Conservation (phyloP, 2,888 invertebrate genomes). For the Invenusta paracnida region DNA sequence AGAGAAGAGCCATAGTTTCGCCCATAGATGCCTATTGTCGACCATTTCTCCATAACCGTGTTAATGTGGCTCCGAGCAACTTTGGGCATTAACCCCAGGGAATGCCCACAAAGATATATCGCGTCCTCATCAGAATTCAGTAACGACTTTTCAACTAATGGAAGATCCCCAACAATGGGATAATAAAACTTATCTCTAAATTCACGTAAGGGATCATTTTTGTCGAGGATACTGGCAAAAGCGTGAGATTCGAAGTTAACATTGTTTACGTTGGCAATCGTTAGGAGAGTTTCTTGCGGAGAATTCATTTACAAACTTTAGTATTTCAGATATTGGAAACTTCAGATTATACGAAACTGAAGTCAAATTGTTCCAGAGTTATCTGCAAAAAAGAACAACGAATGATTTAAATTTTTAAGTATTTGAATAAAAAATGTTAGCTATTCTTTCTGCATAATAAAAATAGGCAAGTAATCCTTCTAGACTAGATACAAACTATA, state of each 20-base stretch:
- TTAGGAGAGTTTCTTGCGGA: not conserved
- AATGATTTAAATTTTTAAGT: too few relatives aligned
- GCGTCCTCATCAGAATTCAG: slow-evolving; percentile 61
- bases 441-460: too few relatives aligned
- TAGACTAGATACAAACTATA: too few relatives aligned
- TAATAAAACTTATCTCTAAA: not conserved
- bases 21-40: slow-evolving; percentile 55
- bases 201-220: not conserved
- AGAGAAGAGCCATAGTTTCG: slow-evolving; percentile 59
- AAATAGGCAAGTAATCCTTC: too few relatives aligned
- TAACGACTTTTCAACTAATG: slow-evolving; percentile 46
- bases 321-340: too few relatives aligned
- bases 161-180: slow-evolving; percentile 3
- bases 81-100: slow-evolving; percentile 65
- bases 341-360: too few relatives aligned
- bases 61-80: slow-evolving; percentile 58
- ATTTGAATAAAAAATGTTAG: too few relatives aligned
- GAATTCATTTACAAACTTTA: too few relatives aligned
- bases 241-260: not conserved
- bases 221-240: slow-evolving; percentile 19
- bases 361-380: too few relatives aligned
- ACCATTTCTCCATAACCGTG: slow-evolving; percentile 63
- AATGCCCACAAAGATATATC: slow-evolving; percentile 65
- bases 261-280: not conserved
- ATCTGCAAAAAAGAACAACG: too few relatives aligned